phyloP scores from a whole-genome alignment of 2,113 vertebrate species.

The Hucho hucho region DNA sequence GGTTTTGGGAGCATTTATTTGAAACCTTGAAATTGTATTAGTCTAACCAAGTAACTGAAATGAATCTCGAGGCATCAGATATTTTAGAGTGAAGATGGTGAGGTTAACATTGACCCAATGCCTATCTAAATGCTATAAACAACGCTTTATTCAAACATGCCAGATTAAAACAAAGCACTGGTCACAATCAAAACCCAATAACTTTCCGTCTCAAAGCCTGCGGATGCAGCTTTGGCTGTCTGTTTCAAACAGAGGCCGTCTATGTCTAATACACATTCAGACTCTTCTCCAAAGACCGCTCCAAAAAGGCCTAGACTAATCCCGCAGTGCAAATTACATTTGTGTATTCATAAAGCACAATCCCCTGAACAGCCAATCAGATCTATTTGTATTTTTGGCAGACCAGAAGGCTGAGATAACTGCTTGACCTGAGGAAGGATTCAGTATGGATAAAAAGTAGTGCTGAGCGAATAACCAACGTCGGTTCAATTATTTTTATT shows the following conservation, averaged over 20 bases:
- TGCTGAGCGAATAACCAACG: no score
- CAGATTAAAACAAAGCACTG: no score
- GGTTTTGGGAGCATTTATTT: background rate
- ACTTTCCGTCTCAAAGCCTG: no score
- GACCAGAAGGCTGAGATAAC: background rate
- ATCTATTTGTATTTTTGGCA: background rate
- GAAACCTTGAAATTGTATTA: background rate
- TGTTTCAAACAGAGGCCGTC: background rate
- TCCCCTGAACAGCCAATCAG: background rate
- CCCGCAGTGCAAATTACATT: slow-evolving; percentile 27
- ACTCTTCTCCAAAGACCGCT: background rate
- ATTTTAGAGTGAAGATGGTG: no score
- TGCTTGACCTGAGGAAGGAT: no score
- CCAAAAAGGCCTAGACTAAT: slow-evolving; percentile 5
- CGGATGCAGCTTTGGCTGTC: no score
- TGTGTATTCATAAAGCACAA: slow-evolving; percentile 21
- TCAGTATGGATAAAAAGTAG: no score
- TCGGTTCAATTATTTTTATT: no score
- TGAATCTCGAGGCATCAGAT: background rate
- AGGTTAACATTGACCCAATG: no score
- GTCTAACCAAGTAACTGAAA: background rate
- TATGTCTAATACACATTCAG: background rate
- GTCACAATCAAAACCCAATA: no score
- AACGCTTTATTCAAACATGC: no score
- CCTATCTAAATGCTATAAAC: no score